Evolutionary conservation across 2,797 vertebrate species (phyloP), one percentile per base, ranked within the genome.

Genomic region (Lepilemur ruficaudatus): DNA sequence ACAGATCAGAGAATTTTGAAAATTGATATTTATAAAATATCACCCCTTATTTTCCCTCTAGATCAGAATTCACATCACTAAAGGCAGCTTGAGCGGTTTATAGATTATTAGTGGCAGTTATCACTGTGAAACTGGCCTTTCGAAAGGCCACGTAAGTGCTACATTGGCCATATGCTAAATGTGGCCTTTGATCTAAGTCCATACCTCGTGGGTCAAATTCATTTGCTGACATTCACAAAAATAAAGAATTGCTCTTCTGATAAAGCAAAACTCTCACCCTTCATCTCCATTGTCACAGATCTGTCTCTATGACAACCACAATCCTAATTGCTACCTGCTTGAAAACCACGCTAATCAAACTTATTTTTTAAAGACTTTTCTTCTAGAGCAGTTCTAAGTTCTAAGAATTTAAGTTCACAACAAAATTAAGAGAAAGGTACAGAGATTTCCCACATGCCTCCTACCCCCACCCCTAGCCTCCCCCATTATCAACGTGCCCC

Each of bases 11-110:
- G 0, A 82, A 48, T 98, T 97, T 87, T 95, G 95, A 98, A 98
- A 98, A 98, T 11, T 95, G 86, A 88, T 98, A 97, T 97, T 98
- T 97, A 93, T 92, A 95, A 98, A 98, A 9, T 95, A 94, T 69
- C 91, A 78, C 7, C 55, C 88, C 35, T 93, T 80, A 38, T 55
- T 10, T 8, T 1, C 20, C 65, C 82, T 82, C 32, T 43, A 69
- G 85, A 93, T 97, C 93, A 70, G 61, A 98, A 98, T 95, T 94
- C 70, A 82, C 87, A 94, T 30, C 61, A 91, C 55, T 35, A 50
- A 94, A 93, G 86, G 88, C 93, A 94, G 63, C 52, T 92, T 69
- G 67, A 91, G 76, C 89, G 88, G 97, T 97, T 91, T 95, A 95
- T 28, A 73, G 84, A 63, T 96, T 41, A 4, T 96, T 57, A 14